phyloP scores from a whole-genome alignment of 2,113 vertebrate genomes.

The Junco hyemalis region DNA sequence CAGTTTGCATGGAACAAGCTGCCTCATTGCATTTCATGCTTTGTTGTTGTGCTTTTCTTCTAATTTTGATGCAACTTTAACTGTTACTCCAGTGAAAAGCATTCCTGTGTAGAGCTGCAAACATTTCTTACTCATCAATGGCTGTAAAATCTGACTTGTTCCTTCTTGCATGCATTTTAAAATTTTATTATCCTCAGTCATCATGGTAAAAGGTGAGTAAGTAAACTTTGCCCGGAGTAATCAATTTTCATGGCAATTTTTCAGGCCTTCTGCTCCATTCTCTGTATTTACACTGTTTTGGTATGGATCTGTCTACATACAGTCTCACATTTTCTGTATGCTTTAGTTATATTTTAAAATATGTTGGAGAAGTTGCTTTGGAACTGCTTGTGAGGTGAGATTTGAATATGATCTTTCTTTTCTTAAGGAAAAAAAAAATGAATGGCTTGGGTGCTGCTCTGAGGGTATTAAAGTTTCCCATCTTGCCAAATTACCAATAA shows the following conservation, averaged over 20 bases:
- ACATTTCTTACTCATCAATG: background rate
- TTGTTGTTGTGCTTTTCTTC: background rate
- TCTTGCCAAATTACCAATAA: background rate
- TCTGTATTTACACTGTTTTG: background rate
- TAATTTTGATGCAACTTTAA: background rate
- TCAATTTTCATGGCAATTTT: conserved; percentile 45
- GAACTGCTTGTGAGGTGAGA: background rate
- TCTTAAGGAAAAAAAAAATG: background rate
- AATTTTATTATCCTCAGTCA: conserved; percentile 19
- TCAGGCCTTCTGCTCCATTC: background rate
- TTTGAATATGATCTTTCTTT: background rate
- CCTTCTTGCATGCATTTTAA: conserved; percentile 26
- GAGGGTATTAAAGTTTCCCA: background rate
- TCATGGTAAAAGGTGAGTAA: conserved; percentile 23
- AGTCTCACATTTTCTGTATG: background rate
- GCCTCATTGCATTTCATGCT: background rate
- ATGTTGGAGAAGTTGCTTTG: background rate
- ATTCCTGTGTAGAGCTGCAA: background rate
- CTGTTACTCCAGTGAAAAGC: conserved; percentile 2
- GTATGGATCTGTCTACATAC: background rate
- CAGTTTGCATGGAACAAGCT: background rate
- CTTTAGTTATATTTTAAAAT: background rate
- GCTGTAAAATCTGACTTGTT: conserved; percentile 21
- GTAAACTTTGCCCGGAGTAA: background rate
- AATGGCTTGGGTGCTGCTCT: background rate